A percentile compares a stretch with the other conserved stretches of the same genome.
Conservation (phyloP, 2,797 vertebrate genomes). For the Hozukius guyotensis region DNA sequence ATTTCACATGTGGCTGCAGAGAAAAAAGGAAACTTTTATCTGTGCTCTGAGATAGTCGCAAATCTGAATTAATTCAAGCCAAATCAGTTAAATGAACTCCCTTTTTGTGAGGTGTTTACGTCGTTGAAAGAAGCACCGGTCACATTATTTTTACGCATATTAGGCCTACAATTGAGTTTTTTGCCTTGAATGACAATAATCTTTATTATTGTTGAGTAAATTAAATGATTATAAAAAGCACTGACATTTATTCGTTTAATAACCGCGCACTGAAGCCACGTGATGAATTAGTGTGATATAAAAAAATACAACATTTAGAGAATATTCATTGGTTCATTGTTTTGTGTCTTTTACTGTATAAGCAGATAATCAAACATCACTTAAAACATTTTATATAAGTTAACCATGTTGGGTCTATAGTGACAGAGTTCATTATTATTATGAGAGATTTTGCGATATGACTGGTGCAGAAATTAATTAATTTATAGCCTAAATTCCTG, state of each 20-base stretch:
- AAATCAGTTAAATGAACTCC: background rate
- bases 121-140: fast-evolving
- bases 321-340: background rate
- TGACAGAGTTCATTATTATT: background rate
- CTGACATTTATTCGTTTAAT: constrained; percentile 51
- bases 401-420: background rate
- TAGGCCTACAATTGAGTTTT: background rate
- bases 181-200: background rate
- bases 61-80: constrained; percentile 8
- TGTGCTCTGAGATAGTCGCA: constrained; percentile 15
- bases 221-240: background rate
- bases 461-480: fast-evolving
- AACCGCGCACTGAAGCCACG: background rate
- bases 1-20: constrained; percentile 51
- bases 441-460: background rate
- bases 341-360: background rate
- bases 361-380: background rate
- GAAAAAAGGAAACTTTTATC: constrained; percentile 35
- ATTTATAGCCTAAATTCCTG: background rate
- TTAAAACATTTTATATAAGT: background rate
- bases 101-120: fast-evolving
- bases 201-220: background rate
- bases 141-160: background rate
- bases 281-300: background rate
- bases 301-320: background rate